These are phyloP conservation scores for Tragelaphus buxtoni DNA, from an alignment of 2,113 vertebrate genomes.

Conservation along the genomic window DNA sequence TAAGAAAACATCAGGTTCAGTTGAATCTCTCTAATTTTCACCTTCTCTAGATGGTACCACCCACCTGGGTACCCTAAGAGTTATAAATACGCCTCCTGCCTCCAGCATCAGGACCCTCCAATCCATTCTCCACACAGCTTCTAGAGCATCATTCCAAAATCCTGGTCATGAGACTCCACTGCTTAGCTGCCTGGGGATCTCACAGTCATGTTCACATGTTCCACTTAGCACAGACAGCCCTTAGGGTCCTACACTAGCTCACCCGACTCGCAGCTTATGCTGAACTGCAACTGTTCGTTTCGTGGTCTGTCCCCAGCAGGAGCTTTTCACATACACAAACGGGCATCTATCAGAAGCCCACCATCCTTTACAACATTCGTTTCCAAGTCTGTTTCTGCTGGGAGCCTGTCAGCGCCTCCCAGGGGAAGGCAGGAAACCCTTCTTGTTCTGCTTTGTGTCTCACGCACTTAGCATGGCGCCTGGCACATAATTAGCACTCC, in stretches of 20 bases:
- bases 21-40: neutral
- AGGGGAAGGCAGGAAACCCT: constrained; percentile 4
- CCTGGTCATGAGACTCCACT: neutral
- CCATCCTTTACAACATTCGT: neutral
- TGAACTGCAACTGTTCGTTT: neutral
- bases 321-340: neutral
- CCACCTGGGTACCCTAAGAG: no score
- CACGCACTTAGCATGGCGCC: neutral
- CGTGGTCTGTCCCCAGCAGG: neutral
- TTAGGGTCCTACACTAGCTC: neutral
- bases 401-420: neutral
- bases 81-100: neutral
- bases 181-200: neutral
- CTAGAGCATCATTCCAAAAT: neutral
- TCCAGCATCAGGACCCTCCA: neutral
- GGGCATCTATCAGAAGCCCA: neutral
- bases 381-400: neutral
- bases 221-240: neutral
- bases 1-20: neutral
- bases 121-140: neutral
- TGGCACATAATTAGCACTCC: constrained; percentile 43
- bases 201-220: neutral
- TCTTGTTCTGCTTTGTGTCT: constrained; percentile 28
- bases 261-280: neutral
- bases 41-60: neutral